Conservation (phyloP, 2,888 invertebrate genomes). For the Parnassius orleans region DNA sequence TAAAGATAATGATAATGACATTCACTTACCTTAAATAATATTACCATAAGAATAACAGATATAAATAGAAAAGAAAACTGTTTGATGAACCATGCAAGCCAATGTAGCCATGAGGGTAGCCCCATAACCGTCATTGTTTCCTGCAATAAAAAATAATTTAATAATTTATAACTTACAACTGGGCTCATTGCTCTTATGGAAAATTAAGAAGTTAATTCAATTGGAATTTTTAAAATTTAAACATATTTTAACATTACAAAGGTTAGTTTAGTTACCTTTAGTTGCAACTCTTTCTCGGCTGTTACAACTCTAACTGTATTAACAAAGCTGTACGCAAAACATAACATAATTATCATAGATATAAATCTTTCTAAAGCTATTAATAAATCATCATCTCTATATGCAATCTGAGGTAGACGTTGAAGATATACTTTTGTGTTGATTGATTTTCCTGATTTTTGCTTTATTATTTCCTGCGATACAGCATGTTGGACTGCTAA, state of each 20-base stretch:
- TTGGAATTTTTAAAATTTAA: background rate
- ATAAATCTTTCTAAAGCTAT: constrained; percentile 85
- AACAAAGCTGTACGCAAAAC: constrained; percentile 90
- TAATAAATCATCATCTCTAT: constrained; percentile 85
- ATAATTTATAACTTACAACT: too few species aligned
- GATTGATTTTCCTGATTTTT: constrained; percentile 55
- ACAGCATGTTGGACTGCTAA: constrained; percentile 68
- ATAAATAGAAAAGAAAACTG: constrained; percentile 86
- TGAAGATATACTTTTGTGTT: constrained; percentile 76
- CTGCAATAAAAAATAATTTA: constrained; percentile 58
- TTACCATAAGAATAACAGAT: constrained; percentile 82
- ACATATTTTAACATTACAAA: background rate
- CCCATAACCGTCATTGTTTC: constrained; percentile 97
- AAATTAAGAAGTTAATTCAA: background rate
- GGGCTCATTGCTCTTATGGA: too few species aligned
- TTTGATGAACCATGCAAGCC: constrained; percentile 93
- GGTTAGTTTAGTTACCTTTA: constrained; percentile 78
- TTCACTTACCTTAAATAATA: constrained; percentile 80
- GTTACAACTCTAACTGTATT: constrained; percentile 89
- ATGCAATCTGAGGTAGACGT: constrained; percentile 87
- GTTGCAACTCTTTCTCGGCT: constrained; percentile 87
- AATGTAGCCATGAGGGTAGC: constrained; percentile 90
- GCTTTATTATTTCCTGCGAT: constrained; percentile 66
- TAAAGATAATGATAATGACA: background rate
- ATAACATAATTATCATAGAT: constrained; percentile 89